Evolutionary conservation across 2,888 invertebrate genomes (phyloP).

Genomic region (Xestia ashworthii): DNA sequence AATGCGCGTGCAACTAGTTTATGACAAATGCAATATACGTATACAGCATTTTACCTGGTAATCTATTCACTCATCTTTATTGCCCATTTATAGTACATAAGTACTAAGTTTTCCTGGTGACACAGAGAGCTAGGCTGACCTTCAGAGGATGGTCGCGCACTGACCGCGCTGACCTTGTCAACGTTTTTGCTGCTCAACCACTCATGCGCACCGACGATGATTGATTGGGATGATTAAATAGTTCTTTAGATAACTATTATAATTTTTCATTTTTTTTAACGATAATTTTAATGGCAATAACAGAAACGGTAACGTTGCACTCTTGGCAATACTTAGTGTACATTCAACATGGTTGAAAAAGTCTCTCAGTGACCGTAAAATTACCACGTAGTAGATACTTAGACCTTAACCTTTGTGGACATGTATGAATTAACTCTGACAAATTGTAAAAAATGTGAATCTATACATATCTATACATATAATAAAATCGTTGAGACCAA

Average conservation of each 20-base stretch:
- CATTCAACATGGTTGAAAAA: neutral
- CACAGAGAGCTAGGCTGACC: constrained; percentile 55
- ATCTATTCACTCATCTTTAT: constrained; percentile 20
- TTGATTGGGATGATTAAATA: constrained; percentile 40
- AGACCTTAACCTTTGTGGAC: neutral
- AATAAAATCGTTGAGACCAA: too few relatives aligned
- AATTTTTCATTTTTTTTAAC: constrained; percentile 29
- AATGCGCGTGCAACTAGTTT: neutral
- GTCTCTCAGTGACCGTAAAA: neutral
- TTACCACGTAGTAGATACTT: neutral
- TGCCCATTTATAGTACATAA: constrained; percentile 6
- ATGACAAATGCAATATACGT: neutral
- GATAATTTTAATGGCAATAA: neutral
- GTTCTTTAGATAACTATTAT: constrained; percentile 16
- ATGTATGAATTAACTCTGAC: neutral
- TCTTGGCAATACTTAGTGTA: neutral
- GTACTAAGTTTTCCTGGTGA: constrained; percentile 56
- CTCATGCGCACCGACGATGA: constrained; percentile 71
- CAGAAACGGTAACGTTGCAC: neutral
- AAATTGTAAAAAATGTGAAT: neutral
- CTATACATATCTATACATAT: too few relatives aligned
- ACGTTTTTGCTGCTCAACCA: constrained; percentile 76
- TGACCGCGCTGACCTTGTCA: constrained; percentile 76
- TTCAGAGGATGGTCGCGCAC: constrained; percentile 66
- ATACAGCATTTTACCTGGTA: neutral